phyloP scores from a whole-genome alignment of 2,888 invertebrate genomes.

The Tinea pellionella region DNA sequence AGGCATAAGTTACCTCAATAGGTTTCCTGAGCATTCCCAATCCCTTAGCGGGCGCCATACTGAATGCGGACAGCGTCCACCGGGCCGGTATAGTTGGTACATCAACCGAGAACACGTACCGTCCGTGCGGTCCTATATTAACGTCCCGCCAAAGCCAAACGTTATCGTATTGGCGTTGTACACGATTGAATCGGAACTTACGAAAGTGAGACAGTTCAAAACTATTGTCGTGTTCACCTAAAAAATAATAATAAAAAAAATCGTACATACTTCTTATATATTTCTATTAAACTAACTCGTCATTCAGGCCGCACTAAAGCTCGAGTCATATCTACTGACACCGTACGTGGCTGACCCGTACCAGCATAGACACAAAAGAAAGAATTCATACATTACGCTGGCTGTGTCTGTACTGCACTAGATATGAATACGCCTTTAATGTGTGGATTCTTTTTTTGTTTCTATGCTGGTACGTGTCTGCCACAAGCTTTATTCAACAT shows the following conservation, averaged over 20 bases:
- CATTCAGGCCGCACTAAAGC: too few relatives aligned
- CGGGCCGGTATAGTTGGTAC: slow-evolving; percentile 86
- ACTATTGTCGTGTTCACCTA: slow-evolving; percentile 72
- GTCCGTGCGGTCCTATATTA: slow-evolving; percentile 91
- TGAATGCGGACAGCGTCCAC: slow-evolving; percentile 95
- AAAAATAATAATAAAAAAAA: background rate
- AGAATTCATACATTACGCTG: too few relatives aligned
- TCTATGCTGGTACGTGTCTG: too few relatives aligned
- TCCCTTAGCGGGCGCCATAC: slow-evolving; percentile 87
- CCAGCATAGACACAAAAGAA: too few relatives aligned
- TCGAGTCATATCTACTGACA: too few relatives aligned
- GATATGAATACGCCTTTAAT: too few relatives aligned
- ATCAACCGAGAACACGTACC: slow-evolving; percentile 85
- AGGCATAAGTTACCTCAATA: slow-evolving; percentile 75
- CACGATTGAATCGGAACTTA: slow-evolving; percentile 86
- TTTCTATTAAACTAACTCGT: too few relatives aligned
- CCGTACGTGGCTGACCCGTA: too few relatives aligned
- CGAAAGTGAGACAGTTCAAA: slow-evolving; percentile 80
- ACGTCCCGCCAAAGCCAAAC: slow-evolving; percentile 96
- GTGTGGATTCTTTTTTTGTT: too few relatives aligned
- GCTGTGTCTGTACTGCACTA: too few relatives aligned
- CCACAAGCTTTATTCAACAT: too few relatives aligned
- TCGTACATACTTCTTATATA: too few relatives aligned
- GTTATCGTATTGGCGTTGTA: slow-evolving; percentile 92
- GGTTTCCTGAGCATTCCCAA: slow-evolving; percentile 88